Base-by-base conservation (phyloP, 2,113 vertebrate species). In the Thinocorus orbignyianus region DNA sequence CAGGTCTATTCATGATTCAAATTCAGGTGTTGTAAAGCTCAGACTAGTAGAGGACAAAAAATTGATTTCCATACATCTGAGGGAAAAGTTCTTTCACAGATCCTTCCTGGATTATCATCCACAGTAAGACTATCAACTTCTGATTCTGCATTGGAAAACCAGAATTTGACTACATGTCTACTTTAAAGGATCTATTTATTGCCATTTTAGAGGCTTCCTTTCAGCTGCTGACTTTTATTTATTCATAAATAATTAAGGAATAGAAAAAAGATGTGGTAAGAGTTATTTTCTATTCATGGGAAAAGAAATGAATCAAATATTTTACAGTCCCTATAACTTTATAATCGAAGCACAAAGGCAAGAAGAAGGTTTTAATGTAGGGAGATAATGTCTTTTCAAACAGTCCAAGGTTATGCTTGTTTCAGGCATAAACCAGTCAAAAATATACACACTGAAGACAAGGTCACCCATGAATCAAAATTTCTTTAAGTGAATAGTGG, bases 161-260 rank as follows among this genome's bases (percentile, higher is more conserved):
- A 81, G 25, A 55, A 78, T 88, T 78, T 83, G 26, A 55, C 33
- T 57, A 14, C 41, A 80, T 18, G 4, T 88, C 58, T 76, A 9
- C n/a, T 65, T 69, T 65, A 62, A 91, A 70, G 5, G 54, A 82
- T 1, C 0, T 73, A 14, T 54, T 90, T 88, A 37, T 77, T 86
- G 16, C 7, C 26, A 57, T 78, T 94, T 92, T 76, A 92, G 26
- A 51, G 24, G 7, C 5, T 88, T 86, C 55, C 54, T 94, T 92
- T 94, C 15, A 81, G 55, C 15, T 74, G 12, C 64, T 92, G n/a
- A 68, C 10, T 88, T 96, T 83, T 78, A 68, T 81, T 82, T 94
- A 88, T 82, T 86, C 23, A 52, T 92, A 83, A 93, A 96, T 90
- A 90, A 92, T 86, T 93, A 94, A 93, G 7, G 39, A 90, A 78